These are phyloP conservation scores for Sprattus sprattus DNA, from an alignment of 2,113 vertebrate genomes.

Conservation along the genomic window DNA sequence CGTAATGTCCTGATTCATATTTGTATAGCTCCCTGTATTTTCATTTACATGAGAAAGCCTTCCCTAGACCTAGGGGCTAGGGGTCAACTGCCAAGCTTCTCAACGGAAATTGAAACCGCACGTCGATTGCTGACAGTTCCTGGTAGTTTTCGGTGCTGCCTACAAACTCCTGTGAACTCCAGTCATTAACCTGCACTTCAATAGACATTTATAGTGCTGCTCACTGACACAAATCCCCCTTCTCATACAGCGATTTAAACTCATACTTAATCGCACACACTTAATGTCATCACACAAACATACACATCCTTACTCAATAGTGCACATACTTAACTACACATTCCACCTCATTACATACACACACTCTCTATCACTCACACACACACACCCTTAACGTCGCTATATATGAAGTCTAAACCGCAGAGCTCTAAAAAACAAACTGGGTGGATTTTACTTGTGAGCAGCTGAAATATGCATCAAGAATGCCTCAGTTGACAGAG, in stretches of 20 bases:
- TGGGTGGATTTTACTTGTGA: background rate
- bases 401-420: background rate
- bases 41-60: too few relatives aligned
- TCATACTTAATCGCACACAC: background rate
- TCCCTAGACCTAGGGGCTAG: too few relatives aligned
- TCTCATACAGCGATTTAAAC: background rate
- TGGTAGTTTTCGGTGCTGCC: too few relatives aligned
- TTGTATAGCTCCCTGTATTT: too few relatives aligned
- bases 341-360: background rate
- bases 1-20: too few relatives aligned
- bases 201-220: too few relatives aligned
- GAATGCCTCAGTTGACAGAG: background rate
- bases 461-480: constrained; percentile 11
- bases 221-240: too few relatives aligned
- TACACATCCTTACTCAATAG: background rate
- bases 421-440: background rate
- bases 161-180: too few relatives aligned
- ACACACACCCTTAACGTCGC: background rate
- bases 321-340: background rate
- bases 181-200: too few relatives aligned
- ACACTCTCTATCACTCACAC: background rate
- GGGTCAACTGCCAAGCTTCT: too few relatives aligned
- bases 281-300: background rate
- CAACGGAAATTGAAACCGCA: too few relatives aligned
- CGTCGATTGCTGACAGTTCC: too few relatives aligned